Evolutionary conservation across 2,113 vertebrate genomes (phyloP).

Genomic region (Tringa solitaria): DNA sequence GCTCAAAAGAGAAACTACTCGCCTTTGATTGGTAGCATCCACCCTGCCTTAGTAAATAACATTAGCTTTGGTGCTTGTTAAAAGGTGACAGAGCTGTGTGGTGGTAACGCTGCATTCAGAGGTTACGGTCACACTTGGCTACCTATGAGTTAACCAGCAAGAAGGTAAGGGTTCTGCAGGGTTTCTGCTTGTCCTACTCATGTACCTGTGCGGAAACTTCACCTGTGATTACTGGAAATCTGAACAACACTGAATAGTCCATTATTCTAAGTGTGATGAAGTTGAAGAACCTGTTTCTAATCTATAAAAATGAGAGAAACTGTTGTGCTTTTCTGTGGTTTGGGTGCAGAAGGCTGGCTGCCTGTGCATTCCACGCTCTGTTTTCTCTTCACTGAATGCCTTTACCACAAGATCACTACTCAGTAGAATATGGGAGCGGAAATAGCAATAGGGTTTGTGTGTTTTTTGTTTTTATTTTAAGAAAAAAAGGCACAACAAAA

Average conservation of each 20-base stretch:
- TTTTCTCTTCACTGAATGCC: conserved; percentile 70
- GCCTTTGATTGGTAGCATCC: background rate
- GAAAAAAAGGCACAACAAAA: background rate
- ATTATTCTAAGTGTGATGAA: background rate
- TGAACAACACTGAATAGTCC: background rate
- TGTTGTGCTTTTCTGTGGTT: conserved; percentile 66
- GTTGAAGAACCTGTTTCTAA: conserved; percentile 56
- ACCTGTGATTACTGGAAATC: background rate
- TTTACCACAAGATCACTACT: conserved; percentile 42
- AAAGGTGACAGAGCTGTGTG: background rate
- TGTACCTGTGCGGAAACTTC: background rate
- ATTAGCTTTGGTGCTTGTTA: background rate
- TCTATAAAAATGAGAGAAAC: conserved; percentile 46
- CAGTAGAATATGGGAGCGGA: conserved; percentile 66
- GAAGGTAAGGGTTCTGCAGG: background rate
- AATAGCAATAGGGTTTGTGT: conserved; percentile 42
- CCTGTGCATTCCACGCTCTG: conserved; percentile 61
- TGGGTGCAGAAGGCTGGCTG: conserved; percentile 29
- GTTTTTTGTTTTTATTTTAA: background rate
- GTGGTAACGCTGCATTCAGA: background rate
- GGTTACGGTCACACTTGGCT: rapidly evolving
- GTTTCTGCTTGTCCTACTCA: background rate
- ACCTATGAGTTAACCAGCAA: background rate
- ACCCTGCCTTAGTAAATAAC: background rate
- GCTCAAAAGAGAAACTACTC: background rate